These are phyloP conservation scores for Pica pica DNA, from an alignment of 2,113 vertebrate species.

Conservation along the genomic window DNA sequence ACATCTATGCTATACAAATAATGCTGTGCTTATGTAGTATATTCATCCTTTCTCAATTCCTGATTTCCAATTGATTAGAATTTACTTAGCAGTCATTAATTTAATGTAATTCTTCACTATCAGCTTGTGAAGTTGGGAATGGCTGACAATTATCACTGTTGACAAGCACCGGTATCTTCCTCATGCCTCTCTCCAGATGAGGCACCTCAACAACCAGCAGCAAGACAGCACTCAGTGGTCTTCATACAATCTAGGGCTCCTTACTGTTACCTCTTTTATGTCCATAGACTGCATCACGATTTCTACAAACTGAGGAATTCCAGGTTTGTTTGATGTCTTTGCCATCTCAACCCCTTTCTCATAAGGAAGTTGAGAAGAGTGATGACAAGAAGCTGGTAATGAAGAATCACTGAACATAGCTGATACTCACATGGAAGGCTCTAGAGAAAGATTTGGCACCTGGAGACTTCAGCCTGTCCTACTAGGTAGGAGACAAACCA, in stretches of 20 bases:
- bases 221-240: not conserved
- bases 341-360: not conserved
- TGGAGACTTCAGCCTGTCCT: not conserved
- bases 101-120: not conserved
- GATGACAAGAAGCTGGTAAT: not conserved
- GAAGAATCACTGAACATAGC: not conserved
- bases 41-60: not conserved
- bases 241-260: rapidly evolving
- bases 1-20: not conserved
- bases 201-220: not conserved
- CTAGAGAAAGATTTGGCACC: not conserved
- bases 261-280: not conserved
- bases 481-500: not conserved
- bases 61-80: not conserved
- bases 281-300: not conserved
- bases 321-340: not conserved
- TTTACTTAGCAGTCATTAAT: not conserved
- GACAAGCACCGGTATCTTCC: not conserved
- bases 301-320: not conserved
- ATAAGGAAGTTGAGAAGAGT: not conserved
- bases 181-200: not conserved
- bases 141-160: not conserved
- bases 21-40: not conserved
- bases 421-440: not conserved
- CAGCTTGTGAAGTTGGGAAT: not conserved